Percentiles rank a stretch among this genome's conserved stretches.
Evolutionary conservation across 2,113 vertebrate species (phyloP).

Genomic region (Aphyosemion australe): DNA sequence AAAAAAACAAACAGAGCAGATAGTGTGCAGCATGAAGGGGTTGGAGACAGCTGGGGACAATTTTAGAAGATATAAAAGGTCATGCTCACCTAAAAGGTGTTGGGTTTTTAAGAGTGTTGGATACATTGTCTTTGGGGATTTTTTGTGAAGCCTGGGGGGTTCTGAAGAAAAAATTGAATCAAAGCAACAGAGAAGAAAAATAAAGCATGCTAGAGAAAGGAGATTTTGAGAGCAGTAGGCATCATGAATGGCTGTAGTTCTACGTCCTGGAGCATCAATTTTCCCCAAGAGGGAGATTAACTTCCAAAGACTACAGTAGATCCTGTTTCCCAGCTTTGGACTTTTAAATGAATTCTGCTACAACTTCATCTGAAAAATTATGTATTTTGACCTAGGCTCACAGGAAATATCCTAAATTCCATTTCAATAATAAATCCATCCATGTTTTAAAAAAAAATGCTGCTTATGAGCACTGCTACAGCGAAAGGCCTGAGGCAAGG

Average conservation of each 20-base stretch:
- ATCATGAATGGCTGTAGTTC: conserved; percentile 9
- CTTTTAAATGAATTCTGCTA: conserved; percentile 21
- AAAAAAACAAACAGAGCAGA: conserved; percentile 8
- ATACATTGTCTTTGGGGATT: conserved; percentile 54
- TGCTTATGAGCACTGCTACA: conserved; percentile 39
- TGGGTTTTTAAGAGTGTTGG: conserved; percentile 48
- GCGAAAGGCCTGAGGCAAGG: conserved; percentile 52
- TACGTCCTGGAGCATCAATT: conserved; percentile 16
- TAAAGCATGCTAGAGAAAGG: conserved; percentile 25
- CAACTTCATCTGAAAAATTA: conserved; percentile 22
- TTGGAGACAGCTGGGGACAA: conserved; percentile 4
- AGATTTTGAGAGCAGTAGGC: conserved; percentile 15
- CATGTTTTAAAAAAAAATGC: conserved; percentile 30
- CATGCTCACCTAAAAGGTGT: conserved; percentile 44
- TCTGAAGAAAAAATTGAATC: conserved; percentile 23
- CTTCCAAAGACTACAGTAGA: conserved; percentile 19
- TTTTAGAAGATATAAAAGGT: conserved; percentile 32
- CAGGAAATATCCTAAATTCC: conserved; percentile 1
- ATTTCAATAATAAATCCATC: conserved; percentile 20
- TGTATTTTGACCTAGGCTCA: conserved; percentile 10
- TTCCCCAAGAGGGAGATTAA: conserved; percentile 32
- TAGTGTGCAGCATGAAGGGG: background rate
- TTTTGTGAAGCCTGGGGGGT: conserved; percentile 15
- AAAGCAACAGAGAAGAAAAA: conserved; percentile 15
- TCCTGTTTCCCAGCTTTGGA: background rate